A percentile compares a stretch with the other conserved stretches of the same genome.
Conservation (phyloP, 1,140 invertebrate species). For the Pseudachorutes palmiensis region DNA sequence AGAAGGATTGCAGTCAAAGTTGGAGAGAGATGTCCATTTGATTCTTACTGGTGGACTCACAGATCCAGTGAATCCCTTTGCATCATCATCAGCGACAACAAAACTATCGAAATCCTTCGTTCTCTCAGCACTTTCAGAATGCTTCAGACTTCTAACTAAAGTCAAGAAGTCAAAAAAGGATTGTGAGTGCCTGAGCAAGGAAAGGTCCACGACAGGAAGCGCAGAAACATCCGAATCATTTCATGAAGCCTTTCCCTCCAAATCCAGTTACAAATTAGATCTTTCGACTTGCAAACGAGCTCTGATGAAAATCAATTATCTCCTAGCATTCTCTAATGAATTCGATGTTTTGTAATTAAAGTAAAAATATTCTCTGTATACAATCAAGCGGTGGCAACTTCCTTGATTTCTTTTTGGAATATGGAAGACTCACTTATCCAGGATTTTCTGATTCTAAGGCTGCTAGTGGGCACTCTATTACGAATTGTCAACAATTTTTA, state of each 20-base stretch:
- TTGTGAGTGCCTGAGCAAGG: not conserved
- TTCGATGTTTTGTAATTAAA: not conserved
- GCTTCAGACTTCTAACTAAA: slow-evolving; percentile 7
- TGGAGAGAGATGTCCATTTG: slow-evolving; percentile 19
- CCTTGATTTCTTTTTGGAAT: too few relatives aligned
- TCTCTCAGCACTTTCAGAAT: slow-evolving; percentile 26
- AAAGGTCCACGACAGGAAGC: not conserved
- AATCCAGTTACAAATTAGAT: not conserved
- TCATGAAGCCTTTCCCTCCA: not conserved
- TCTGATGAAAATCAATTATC: not conserved
- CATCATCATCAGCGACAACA: not conserved
- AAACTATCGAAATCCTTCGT: slow-evolving; percentile 16
- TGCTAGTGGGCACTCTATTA: too few relatives aligned
- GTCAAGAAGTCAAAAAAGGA: not conserved
- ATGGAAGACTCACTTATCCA: too few relatives aligned
- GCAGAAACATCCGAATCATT: not conserved
- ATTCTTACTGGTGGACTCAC: slow-evolving; percentile 12
- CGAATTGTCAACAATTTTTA: too few relatives aligned
- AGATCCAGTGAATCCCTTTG: not conserved
- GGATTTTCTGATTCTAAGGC: too few relatives aligned
- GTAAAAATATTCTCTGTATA: too few relatives aligned
- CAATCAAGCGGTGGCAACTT: too few relatives aligned
- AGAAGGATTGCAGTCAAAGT: not conserved
- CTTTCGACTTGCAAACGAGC: not conserved
- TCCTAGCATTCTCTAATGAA: not conserved